phyloP scores from a whole-genome alignment of 2,113 vertebrate genomes.

The Hiodon tergisus region DNA sequence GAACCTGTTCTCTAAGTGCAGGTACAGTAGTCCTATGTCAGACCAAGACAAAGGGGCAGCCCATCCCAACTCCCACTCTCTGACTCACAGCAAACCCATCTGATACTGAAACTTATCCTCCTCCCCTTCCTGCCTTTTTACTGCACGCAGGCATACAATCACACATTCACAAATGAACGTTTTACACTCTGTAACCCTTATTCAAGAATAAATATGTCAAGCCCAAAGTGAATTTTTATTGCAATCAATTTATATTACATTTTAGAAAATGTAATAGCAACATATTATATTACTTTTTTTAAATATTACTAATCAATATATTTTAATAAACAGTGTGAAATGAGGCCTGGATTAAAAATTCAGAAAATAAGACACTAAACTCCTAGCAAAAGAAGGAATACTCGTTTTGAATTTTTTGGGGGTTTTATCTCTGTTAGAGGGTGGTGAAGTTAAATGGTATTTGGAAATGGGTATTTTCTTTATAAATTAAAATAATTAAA shows the following conservation, averaged over 20 bases:
- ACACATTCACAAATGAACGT: not conserved
- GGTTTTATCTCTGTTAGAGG: not conserved
- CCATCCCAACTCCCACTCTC: not conserved
- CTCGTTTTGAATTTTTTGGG: not conserved
- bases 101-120: constrained; percentile 10
- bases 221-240: no score
- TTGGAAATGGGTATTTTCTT: no score
- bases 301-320: constrained; percentile 1
- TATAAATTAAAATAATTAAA: no score
- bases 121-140: constrained; percentile 7
- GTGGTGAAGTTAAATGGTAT: not conserved
- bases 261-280: not conserved
- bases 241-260: not conserved
- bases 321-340: constrained; percentile 4
- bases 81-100: constrained; percentile 14
- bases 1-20: constrained; percentile 19
- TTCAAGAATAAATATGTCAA: not conserved
- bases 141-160: not conserved
- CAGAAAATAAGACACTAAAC: constrained; percentile 5
- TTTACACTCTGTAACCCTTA: not conserved
- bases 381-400: not conserved
- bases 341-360: constrained; percentile 2
- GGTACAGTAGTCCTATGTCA: constrained; percentile 8
- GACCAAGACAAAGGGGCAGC: constrained; percentile 9
- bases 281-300: not conserved